Evolutionary conservation across 2,113 vertebrate genomes (phyloP).

Genomic region (Brachyhypopomus gauderio): DNA sequence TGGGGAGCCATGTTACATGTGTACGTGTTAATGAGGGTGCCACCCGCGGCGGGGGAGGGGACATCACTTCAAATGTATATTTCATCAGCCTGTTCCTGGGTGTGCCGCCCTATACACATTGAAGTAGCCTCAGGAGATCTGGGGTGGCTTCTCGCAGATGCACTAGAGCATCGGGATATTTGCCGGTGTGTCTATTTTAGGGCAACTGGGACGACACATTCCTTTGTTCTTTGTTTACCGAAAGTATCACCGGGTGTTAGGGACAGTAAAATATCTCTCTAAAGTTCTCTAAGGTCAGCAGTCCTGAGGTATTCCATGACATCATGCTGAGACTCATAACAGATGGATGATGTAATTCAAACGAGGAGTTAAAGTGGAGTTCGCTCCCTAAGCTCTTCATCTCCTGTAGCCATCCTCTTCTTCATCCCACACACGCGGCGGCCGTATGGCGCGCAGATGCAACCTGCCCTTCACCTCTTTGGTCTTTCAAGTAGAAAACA

Average conservation of each 20-base stretch:
- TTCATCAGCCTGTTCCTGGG: constrained; percentile 27
- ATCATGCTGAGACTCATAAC: too few relatives aligned
- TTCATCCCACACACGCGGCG: too few relatives aligned
- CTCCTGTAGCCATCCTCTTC: too few relatives aligned
- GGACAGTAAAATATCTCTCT: not conserved
- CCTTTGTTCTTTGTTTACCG: constrained; percentile 1
- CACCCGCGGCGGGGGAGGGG: not conserved
- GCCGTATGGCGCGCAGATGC: too few relatives aligned
- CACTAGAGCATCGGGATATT: not conserved
- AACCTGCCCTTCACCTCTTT: too few relatives aligned
- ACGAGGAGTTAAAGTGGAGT: too few relatives aligned
- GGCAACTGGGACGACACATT: not conserved
- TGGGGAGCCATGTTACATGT: constrained; percentile 4
- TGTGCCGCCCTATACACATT: not conserved
- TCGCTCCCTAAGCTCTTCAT: too few relatives aligned
- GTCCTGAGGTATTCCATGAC: too few relatives aligned
- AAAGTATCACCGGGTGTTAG: not conserved
- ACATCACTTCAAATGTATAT: constrained; percentile 47
- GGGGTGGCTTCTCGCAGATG: not conserved
- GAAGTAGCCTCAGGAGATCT: not conserved
- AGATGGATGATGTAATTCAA: too few relatives aligned
- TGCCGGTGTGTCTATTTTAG: not conserved
- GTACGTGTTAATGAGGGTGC: constrained; percentile 33
- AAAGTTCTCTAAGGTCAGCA: not conserved
- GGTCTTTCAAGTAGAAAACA: too few relatives aligned